Percentiles rank a stretch among this genome's conserved stretches.
Evolutionary conservation across 2,113 vertebrate genomes (phyloP).

Genomic region (Actinemys pallida): DNA sequence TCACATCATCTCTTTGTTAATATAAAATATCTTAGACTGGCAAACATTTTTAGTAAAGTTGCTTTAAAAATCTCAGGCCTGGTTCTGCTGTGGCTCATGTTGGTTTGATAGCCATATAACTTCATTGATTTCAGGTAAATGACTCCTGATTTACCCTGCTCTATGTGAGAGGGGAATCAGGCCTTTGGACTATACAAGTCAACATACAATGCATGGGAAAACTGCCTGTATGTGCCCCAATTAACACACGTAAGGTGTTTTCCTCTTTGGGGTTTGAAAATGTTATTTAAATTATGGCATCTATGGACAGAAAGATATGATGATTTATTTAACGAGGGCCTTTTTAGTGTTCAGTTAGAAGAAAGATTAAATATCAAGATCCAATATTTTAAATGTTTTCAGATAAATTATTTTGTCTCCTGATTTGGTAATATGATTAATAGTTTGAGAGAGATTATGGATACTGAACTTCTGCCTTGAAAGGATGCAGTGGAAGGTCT

Average conservation of each 20-base stretch:
- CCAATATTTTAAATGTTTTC: background rate
- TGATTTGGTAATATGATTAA: background rate
- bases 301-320: background rate
- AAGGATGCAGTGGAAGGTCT: background rate
- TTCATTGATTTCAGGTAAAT: background rate
- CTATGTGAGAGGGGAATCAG: background rate
- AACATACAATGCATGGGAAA: background rate
- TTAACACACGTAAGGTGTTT: fast-evolving
- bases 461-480: background rate
- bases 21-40: background rate
- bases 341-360: background rate
- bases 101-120: background rate
- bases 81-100: background rate
- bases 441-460: background rate
- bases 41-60: background rate
- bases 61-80: background rate
- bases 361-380: background rate
- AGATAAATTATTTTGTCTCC: background rate
- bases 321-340: background rate
- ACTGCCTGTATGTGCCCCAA: background rate
- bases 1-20: background rate
- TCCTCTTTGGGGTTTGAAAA: background rate
- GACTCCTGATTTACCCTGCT: background rate
- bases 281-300: background rate
- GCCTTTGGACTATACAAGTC: background rate